A percentile compares a stretch with the other conserved stretches of the same genome.
phyloP scores from a whole-genome alignment of 92 coral and sea anemone genomes.

The Isaurus tuberculatus region DNA sequence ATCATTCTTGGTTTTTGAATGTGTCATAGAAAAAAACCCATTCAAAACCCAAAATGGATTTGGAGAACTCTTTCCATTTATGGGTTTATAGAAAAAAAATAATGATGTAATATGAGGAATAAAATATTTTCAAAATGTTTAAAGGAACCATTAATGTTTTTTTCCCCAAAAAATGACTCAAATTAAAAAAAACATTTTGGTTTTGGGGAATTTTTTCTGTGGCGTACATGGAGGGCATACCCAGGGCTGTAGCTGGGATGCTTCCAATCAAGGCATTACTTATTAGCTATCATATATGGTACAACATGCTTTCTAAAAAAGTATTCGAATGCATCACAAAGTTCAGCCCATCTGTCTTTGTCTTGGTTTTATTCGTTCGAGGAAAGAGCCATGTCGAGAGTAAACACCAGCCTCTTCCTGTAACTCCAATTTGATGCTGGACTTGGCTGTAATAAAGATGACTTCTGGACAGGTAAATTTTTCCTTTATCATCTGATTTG shows the following conservation, averaged over 20 bases:
- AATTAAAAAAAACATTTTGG: not conserved
- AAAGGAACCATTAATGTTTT: no score
- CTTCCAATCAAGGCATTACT: not conserved
- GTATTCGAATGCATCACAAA: slow-evolving; percentile 47
- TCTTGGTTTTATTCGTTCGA: slow-evolving; percentile 58
- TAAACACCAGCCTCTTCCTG: slow-evolving; percentile 49
- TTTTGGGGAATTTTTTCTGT: not conserved
- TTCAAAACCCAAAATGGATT: no score
- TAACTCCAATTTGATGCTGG: slow-evolving; percentile 57
- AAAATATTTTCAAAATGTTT: no score
- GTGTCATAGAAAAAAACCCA: no score
- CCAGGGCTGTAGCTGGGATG: not conserved
- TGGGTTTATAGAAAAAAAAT: no score
- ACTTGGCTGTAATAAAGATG: slow-evolving; percentile 64
- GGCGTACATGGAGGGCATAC: not conserved
- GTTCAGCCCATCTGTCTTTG: slow-evolving; percentile 40
- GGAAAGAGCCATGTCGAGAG: slow-evolving; percentile 55
- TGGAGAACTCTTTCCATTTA: no score
- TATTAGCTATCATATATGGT: slow-evolving; percentile 7
- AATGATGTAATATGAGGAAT: no score
- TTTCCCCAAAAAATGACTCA: no score
- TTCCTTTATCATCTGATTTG: not conserved
- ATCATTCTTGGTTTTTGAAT: no score
- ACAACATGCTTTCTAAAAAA: slow-evolving; percentile 52
- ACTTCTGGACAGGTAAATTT: slow-evolving; percentile 16